Evolutionary conservation across 2,113 vertebrate genomes (phyloP).

Genomic region (Scatophagus argus): DNA sequence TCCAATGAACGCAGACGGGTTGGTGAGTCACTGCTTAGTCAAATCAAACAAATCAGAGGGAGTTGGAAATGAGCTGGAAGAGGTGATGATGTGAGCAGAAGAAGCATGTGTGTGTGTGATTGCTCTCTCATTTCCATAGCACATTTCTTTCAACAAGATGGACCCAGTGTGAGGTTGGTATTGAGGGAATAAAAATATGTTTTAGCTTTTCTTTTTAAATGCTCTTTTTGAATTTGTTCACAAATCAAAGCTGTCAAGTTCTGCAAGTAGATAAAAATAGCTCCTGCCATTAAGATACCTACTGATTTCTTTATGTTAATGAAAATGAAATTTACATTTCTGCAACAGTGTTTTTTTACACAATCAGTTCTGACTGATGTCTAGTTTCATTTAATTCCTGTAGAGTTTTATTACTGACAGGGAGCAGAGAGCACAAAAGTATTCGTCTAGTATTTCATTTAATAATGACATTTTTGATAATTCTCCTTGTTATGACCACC

Average conservation of each 20-base stretch:
- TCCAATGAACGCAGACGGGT: conserved; percentile 18
- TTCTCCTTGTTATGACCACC: not conserved
- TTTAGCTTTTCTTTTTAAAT: not conserved
- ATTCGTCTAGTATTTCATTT: not conserved
- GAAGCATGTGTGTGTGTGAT: conserved; percentile 28
- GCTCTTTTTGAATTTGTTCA: not conserved
- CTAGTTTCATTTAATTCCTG: not conserved
- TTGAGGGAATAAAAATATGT: not conserved
- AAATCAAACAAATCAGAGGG: conserved; percentile 49
- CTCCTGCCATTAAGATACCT: too few species aligned
- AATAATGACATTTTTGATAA: conserved; percentile 12
- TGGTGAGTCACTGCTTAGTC: conserved; percentile 49
- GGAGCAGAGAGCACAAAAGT: not conserved
- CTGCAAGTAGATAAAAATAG: not conserved
- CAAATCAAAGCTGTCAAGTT: not conserved
- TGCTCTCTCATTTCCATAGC: not conserved
- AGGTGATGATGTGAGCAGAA: conserved; percentile 24
- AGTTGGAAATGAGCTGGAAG: conserved; percentile 27
- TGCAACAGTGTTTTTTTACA: not conserved
- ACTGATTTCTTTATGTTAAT: not conserved
- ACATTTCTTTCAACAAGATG: conserved; percentile 3
- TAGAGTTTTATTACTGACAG: not conserved
- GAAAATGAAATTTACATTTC: not conserved
- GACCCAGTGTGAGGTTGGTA: not conserved
- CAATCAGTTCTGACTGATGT: conserved; percentile 5